Percentiles rank a stretch among this genome's conserved stretches.
These are phyloP conservation scores for Galagoides demidoff DNA, from an alignment of 2,797 vertebrate genomes.

Conservation along the genomic window DNA sequence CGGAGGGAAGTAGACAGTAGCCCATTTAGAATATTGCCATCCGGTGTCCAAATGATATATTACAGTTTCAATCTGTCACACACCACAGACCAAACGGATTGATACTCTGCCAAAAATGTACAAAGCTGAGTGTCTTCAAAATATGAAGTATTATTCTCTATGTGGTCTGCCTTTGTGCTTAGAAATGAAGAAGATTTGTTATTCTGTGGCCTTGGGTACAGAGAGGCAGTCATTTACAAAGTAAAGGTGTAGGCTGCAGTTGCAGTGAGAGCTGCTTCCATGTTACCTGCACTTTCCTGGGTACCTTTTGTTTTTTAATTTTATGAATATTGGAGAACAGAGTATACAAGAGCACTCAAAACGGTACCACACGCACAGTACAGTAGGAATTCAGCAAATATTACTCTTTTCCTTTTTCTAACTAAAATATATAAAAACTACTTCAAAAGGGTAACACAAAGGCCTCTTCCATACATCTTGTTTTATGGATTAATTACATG, in stretches of 20 bases:
- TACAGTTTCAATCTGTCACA: constrained; percentile 18
- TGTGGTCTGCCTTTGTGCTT: not conserved
- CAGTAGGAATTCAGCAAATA: not conserved
- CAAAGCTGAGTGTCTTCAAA: not conserved
- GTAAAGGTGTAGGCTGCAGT: not conserved
- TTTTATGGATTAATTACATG: not conserved
- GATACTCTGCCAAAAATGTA: not conserved
- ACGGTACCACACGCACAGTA: not conserved
- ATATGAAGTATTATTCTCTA: not conserved
- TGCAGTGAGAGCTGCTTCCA: not conserved
- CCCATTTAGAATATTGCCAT: constrained; percentile 47
- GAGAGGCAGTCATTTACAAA: not conserved
- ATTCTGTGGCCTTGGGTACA: not conserved
- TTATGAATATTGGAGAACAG: not conserved
- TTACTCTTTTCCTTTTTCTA: not conserved
- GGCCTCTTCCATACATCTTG: not conserved
- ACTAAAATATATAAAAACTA: not conserved
- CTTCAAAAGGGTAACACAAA: not conserved
- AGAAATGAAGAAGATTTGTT: not conserved
- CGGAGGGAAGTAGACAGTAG: not conserved
- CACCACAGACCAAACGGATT: not conserved
- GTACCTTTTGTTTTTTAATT: not conserved
- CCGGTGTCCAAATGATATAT: constrained; percentile 38
- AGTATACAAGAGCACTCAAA: not conserved
- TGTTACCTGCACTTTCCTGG: not conserved